Conservation (phyloP, 2,113 vertebrate genomes). For the Myodes glareolus region DNA sequence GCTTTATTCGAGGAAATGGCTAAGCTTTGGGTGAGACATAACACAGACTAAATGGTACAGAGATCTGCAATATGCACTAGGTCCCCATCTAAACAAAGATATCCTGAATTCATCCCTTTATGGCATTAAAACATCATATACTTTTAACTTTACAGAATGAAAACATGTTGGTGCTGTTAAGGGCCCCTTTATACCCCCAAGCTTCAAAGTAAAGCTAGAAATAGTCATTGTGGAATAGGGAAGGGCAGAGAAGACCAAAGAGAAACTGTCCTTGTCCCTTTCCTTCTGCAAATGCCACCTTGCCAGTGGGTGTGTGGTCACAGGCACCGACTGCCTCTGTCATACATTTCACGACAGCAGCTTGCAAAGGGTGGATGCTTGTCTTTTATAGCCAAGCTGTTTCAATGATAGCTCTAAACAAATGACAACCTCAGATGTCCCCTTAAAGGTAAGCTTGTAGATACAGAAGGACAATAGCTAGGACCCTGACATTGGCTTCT, state of each 20-base stretch:
- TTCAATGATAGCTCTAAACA: constrained; percentile 62
- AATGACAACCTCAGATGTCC: constrained; percentile 58
- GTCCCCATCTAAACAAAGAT: constrained; percentile 13
- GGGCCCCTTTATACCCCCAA: not conserved
- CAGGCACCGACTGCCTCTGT: not conserved
- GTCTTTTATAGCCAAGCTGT: constrained; percentile 59
- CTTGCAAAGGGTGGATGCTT: constrained; percentile 49
- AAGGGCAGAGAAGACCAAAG: not conserved
- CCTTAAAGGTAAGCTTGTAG: constrained; percentile 72
- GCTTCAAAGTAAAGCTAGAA: not conserved
- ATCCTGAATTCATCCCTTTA: not conserved
- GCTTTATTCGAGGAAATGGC: not conserved
- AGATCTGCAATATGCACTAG: not conserved
- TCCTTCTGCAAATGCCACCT: not conserved
- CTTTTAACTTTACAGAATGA: constrained; percentile 6
- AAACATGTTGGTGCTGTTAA: not conserved
- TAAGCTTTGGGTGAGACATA: not conserved
- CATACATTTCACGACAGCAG: not conserved
- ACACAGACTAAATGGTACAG: not conserved
- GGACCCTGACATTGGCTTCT: constrained; percentile 70
- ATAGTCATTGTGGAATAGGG: not conserved
- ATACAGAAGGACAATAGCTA: not conserved
- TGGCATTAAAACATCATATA: not conserved
- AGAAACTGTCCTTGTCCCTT: not conserved
- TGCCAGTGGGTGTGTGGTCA: not conserved